phyloP scores from a whole-genome alignment of 2,113 vertebrate genomes.

The Athene cunicularia region DNA sequence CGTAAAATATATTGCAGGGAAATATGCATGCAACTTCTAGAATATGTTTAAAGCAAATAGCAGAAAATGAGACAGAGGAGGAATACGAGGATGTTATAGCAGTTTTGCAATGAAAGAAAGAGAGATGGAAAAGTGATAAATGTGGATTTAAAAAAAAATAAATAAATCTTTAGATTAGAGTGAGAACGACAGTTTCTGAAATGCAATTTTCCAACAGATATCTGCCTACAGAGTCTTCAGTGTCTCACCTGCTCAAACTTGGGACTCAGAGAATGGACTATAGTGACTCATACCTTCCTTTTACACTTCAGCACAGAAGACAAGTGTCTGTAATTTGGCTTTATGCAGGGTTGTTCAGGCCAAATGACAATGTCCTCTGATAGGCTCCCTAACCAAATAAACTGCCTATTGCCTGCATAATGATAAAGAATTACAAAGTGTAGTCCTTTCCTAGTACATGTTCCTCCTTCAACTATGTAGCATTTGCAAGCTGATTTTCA shows the following conservation, averaged over 20 bases:
- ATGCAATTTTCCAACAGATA: not conserved
- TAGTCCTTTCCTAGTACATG: not conserved
- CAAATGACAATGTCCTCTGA: not conserved
- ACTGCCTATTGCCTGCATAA: not conserved
- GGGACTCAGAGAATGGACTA: not conserved
- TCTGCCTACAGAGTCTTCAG: not conserved
- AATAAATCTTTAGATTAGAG: not conserved
- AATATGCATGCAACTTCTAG: not conserved
- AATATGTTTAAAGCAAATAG: not conserved
- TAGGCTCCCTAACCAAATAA: not conserved
- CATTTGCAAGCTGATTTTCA: not conserved
- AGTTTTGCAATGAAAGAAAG: not conserved
- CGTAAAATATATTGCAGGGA: not conserved
- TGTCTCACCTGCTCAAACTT: not conserved
- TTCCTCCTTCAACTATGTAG: not conserved
- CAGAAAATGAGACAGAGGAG: not conserved
- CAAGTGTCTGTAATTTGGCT: not conserved
- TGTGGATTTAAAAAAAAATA: too few relatives aligned
- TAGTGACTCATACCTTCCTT: not conserved
- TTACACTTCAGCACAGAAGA: not conserved
- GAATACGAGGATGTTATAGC: not conserved
- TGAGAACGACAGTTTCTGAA: not conserved
- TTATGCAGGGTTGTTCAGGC: not conserved
- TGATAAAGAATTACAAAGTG: not conserved
- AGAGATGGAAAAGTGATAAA: not conserved